phyloP scores from a whole-genome alignment of 2,797 vertebrate species.

The Enteromius argenteus region DNA sequence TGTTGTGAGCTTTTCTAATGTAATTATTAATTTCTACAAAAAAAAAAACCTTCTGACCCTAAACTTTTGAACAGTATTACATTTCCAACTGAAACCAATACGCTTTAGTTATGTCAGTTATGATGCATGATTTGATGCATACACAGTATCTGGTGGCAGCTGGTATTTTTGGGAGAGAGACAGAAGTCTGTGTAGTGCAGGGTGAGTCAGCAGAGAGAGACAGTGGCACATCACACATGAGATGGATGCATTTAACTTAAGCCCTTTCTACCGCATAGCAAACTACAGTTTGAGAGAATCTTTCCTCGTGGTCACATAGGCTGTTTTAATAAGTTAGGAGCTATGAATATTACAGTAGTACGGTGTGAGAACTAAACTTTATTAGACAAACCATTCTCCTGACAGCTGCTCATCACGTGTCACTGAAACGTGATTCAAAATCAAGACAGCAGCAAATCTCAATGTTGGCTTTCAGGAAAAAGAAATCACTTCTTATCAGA shows the following conservation, averaged over 20 bases:
- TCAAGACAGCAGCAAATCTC: background rate
- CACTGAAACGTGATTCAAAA: background rate
- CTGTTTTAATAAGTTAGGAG: background rate
- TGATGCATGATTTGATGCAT: background rate
- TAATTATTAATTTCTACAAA: too few species aligned
- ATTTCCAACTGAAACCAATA: background rate
- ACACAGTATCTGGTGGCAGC: conserved; percentile 1
- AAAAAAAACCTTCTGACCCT: background rate
- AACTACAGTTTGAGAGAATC: background rate
- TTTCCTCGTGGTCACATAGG: background rate
- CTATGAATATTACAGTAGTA: background rate
- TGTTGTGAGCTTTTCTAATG: too few species aligned
- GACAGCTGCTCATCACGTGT: background rate
- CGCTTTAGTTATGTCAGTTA: background rate
- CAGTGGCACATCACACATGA: background rate
- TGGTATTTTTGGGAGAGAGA: background rate
- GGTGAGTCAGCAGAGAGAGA: background rate
- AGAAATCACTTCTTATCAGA: background rate
- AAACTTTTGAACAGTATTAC: background rate
- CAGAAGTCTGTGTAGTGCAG: background rate
- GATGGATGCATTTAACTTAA: background rate
- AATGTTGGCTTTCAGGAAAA: background rate
- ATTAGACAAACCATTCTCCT: background rate
- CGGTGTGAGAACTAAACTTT: background rate
- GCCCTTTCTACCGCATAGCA: background rate